Evolutionary conservation across 2,888 invertebrate genomes (phyloP).

Genomic region (Mesochorus sp.): DNA sequence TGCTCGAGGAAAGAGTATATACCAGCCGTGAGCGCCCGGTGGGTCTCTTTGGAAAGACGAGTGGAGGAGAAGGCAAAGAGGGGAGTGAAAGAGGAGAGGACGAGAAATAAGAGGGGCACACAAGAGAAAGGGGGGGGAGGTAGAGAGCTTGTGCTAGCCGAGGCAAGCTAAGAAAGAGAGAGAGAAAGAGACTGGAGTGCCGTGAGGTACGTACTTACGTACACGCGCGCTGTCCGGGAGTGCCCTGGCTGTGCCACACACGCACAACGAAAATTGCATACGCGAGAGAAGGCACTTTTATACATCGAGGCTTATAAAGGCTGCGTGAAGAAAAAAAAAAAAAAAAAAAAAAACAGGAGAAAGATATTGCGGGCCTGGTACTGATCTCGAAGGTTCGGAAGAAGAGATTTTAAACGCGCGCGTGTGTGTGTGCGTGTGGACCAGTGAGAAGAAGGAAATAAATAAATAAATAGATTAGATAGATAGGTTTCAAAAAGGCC

Average conservation of each 20-base stretch:
- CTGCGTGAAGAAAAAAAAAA: no score
- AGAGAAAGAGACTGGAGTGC: conserved; percentile 71
- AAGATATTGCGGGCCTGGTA: no score
- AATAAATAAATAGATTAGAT: neutral
- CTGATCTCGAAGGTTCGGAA: no score
- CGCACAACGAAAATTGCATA: conserved; percentile 66
- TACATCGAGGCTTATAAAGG: conserved; percentile 80
- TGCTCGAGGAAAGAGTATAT: conserved; percentile 46
- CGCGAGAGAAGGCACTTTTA: conserved; percentile 65
- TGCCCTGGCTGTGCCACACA: conserved; percentile 82
- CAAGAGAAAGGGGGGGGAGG: conserved; percentile 23
- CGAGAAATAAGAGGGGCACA: conserved; percentile 30
- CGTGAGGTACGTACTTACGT: conserved; percentile 66
- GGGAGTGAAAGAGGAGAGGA: conserved; percentile 42
- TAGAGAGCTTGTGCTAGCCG: conserved; percentile 54
- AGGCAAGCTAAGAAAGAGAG: conserved; percentile 51
- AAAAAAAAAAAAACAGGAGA: conserved; percentile 78
- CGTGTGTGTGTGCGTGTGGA: no score
- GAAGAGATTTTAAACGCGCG: conserved; percentile 1
- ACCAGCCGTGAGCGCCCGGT: conserved; percentile 50
- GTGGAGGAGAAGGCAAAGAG: conserved; percentile 22
- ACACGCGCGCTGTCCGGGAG: conserved; percentile 77
- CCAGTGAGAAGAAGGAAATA: neutral
- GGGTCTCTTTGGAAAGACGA: conserved; percentile 45
- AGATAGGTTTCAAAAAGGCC: neutral